A percentile compares a stretch with the other conserved stretches of the same genome.
Conservation (phyloP, 2,888 invertebrate genomes). For the Campopleginae sp. region DNA sequence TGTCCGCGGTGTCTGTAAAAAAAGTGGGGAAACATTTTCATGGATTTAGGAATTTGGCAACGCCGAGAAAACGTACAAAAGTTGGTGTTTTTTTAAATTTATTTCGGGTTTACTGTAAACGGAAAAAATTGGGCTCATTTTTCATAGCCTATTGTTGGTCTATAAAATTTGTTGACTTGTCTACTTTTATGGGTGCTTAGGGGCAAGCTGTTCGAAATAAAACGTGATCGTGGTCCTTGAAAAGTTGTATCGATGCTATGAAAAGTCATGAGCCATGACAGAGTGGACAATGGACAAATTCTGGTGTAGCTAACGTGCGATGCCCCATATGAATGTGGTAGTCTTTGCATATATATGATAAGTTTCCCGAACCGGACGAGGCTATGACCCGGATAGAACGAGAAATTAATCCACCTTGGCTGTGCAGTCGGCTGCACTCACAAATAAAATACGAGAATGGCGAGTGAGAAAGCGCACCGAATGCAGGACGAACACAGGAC, state of each 20-base stretch:
- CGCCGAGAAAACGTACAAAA: background rate
- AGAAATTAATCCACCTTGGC: slow-evolving; percentile 68
- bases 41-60: background rate
- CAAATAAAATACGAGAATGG: slow-evolving; percentile 57
- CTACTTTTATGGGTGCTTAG: background rate
- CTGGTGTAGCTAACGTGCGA: background rate
- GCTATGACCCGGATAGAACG: slow-evolving; percentile 69
- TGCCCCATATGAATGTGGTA: background rate
- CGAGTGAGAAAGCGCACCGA: slow-evolving; percentile 27
- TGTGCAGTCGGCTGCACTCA: slow-evolving; percentile 46
- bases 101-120: background rate
- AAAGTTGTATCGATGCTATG: background rate
- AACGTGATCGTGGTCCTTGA: background rate
- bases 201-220: background rate
- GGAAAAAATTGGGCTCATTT: background rate
- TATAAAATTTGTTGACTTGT: background rate
- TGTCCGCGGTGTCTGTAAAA: background rate
- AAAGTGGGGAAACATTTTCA: background rate
- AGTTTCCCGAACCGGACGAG: slow-evolving; percentile 60
- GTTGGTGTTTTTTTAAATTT: background rate
- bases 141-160: background rate
- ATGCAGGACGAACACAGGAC: slow-evolving; percentile 23
- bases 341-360: background rate
- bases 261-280: background rate
- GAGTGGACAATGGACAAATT: background rate